phyloP scores from a whole-genome alignment of 2,797 vertebrate species.

The Labeo calbasu region DNA sequence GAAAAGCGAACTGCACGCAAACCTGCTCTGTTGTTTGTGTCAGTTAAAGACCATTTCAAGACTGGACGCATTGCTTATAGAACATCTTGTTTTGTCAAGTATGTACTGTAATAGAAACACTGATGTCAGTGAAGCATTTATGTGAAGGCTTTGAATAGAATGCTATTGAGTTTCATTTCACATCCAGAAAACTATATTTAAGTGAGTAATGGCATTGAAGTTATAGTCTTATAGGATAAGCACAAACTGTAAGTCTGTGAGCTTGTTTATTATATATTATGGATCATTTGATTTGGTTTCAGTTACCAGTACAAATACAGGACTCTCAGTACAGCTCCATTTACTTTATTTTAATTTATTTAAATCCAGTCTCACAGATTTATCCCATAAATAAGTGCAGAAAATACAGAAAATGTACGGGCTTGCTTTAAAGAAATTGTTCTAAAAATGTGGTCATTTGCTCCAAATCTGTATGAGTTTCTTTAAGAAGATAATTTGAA shows the following conservation, averaged over 20 bases:
- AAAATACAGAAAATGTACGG: neutral
- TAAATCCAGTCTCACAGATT: neutral
- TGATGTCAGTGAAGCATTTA: neutral
- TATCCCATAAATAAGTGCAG: neutral
- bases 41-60: slow-evolving; percentile 8
- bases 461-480: neutral
- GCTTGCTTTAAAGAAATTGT: neutral
- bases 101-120: neutral
- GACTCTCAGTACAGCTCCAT: neutral
- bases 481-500: neutral
- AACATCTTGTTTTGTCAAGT: neutral
- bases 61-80: slow-evolving; percentile 7
- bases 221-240: neutral
- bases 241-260: neutral
- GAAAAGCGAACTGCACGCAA: slow-evolving; percentile 27
- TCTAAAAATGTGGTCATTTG: neutral
- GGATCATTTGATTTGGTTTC: neutral
- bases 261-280: neutral
- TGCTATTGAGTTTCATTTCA: neutral
- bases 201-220: neutral
- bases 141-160: neutral
- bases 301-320: neutral
- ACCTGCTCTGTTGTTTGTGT: slow-evolving; percentile 7
- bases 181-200: neutral
- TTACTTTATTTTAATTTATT: neutral